Evolutionary conservation across 2,113 vertebrate species (phyloP), one percentile per base, ranked within the genome.

Genomic region (Pontoporia blainvillei): DNA sequence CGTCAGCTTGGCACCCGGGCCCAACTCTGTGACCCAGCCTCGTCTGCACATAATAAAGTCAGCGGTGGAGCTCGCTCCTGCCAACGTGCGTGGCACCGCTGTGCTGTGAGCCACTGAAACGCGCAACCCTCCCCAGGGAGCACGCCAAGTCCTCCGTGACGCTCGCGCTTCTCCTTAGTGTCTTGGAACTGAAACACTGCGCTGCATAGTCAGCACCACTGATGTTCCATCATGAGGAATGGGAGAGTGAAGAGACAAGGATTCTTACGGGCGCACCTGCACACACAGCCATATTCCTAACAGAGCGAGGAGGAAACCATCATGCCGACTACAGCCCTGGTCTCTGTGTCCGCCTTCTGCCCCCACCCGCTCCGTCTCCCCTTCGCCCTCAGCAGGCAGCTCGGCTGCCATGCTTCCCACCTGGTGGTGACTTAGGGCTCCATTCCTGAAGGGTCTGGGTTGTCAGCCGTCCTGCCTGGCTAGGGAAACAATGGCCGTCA

Each of bases 361-460:
- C n/a, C 1, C 39, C 10, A 3, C 31, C 9, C 8, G 8, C 10
- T 84, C 21, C 8, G 0, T 36, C 15, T 66, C 34, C 21, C 6
- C n/a, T 71, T 46, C 67, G 59, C 41, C 41, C 44, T 36, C 39
- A 75, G 34, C 13, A 29, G 52, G 31, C 25, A 6, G 25, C 44
- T 67, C 17, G 4, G 66, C 3, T 41, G 18, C 4, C 2, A 9
- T 46, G 31, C 17, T 64, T 66, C 76, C 29, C 57, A 21, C 18
- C 18, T 46, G 7, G 13, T 13, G 20, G 20, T 21, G 15, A 73
- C 27, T 46, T 49, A n/a, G 12, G 39, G 5, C 41, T 54, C 25
- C 13, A 20, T 25, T 49, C 41, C 49, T 54, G 9, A 88, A 49
- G 27, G 11, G 20, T 46, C 46, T 86, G 6, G 44, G 20, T 8